phyloP scores from a whole-genome alignment of 64 coral and sea anemone genomes.

The Acropora yongei region DNA sequence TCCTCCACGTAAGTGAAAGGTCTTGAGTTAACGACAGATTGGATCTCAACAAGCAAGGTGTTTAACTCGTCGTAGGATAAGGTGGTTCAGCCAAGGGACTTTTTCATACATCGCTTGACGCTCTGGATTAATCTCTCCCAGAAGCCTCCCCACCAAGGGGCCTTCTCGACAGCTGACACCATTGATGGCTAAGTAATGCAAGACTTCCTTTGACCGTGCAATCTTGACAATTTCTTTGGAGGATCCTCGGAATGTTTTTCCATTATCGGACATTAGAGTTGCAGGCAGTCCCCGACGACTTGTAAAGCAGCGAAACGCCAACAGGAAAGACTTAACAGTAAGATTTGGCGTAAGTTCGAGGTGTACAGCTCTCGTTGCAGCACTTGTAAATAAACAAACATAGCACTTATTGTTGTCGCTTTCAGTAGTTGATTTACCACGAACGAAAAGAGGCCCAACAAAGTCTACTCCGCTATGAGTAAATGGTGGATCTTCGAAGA shows the following conservation, averaged over 20 bases:
- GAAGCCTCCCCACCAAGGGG: too few species aligned
- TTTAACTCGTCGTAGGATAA: too few species aligned
- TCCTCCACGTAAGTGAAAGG: too few species aligned
- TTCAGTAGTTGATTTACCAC: slow-evolving; percentile 8
- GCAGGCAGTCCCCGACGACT: slow-evolving; percentile 18
- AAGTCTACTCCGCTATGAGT: slow-evolving; percentile 10
- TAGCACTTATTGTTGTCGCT: slow-evolving; percentile 8
- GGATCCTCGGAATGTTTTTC: slow-evolving; percentile 2
- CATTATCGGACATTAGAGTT: not conserved
- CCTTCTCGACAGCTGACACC: too few species aligned
- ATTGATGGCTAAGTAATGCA: slow-evolving; percentile 19
- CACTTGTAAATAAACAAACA: not conserved
- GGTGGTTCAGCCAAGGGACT: too few species aligned
- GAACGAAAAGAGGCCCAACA: slow-evolving; percentile 12
- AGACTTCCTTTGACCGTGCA: not conserved
- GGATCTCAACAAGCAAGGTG: too few species aligned
- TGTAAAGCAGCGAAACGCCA: not conserved
- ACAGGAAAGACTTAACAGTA: slow-evolving; percentile 2
- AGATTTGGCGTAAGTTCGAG: slow-evolving; percentile 1
- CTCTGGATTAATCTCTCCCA: too few species aligned
- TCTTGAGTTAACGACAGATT: too few species aligned
- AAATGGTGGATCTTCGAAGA: slow-evolving; percentile 22
- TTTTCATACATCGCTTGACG: too few species aligned
- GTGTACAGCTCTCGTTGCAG: too few species aligned
- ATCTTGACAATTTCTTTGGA: slow-evolving; percentile 26